Percentiles rank a stretch among this genome's conserved stretches.
These are phyloP conservation scores for Marisa cornuarietis DNA, from an alignment of 1,140 invertebrate species.

Conservation along the genomic window DNA sequence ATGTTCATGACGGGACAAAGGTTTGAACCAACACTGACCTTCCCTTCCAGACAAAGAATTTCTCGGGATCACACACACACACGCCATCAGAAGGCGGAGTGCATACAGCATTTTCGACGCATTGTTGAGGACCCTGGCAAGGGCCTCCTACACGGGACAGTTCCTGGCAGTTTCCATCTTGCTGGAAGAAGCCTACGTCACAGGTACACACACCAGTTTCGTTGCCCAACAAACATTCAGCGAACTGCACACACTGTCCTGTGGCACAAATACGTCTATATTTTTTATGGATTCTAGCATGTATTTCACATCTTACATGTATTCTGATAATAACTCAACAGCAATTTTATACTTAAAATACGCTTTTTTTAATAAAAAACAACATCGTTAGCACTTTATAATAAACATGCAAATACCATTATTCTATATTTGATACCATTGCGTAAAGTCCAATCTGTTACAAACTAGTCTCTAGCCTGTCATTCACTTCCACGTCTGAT, in stretches of 20 bases:
- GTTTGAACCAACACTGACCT: slow-evolving; percentile 7
- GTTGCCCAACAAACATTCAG: slow-evolving; percentile 19
- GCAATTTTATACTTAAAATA: too few species aligned
- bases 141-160: slow-evolving; percentile 21
- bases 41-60: slow-evolving; percentile 20
- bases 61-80: slow-evolving; percentile 22
- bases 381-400: too few species aligned
- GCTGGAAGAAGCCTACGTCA: slow-evolving; percentile 16
- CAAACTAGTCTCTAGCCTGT: too few species aligned
- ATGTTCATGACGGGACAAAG: too few species aligned
- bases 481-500: too few species aligned
- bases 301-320: too few species aligned
- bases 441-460: too few species aligned
- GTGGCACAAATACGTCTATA: not conserved
- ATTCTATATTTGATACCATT: not conserved
- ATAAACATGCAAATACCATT: not conserved
- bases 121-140: slow-evolving; percentile 21
- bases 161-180: slow-evolving; percentile 16
- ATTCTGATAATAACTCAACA: too few species aligned
- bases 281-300: too few species aligned
- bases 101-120: slow-evolving; percentile 29
- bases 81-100: slow-evolving; percentile 13
- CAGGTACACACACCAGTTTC: slow-evolving; percentile 11
- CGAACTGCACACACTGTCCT: slow-evolving; percentile 27
- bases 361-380: too few species aligned